A percentile compares a stretch with the other conserved stretches of the same genome.
These are phyloP conservation scores for Cyanistes caeruleus DNA, from an alignment of 2,113 vertebrate genomes.

Conservation along the genomic window DNA sequence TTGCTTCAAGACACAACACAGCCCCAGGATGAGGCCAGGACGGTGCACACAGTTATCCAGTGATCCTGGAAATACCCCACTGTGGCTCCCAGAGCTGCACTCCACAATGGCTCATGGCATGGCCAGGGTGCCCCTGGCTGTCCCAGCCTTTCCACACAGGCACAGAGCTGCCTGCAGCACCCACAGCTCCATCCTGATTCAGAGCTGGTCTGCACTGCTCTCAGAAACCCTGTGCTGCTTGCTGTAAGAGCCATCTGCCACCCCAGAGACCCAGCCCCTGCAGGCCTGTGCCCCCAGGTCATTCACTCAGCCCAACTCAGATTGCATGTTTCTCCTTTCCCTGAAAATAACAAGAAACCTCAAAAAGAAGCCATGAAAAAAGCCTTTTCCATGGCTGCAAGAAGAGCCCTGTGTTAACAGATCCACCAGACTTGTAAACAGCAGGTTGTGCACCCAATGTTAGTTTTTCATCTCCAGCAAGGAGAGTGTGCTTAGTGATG, in stretches of 20 bases:
- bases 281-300: neutral
- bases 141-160: neutral
- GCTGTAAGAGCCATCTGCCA: neutral
- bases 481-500: neutral
- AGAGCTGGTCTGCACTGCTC: neutral
- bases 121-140: neutral
- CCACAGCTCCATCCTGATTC: neutral
- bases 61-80: rapidly evolving
- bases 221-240: neutral
- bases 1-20: neutral
- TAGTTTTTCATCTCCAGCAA: slow-evolving; percentile 36
- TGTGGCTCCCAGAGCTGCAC: neutral
- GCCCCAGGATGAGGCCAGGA: neutral
- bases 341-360: neutral
- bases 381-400: neutral
- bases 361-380: neutral
- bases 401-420: neutral
- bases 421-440: neutral
- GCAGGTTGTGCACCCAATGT: neutral
- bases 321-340: neutral
- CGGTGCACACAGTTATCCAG: neutral
- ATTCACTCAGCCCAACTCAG: neutral
- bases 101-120: rapidly evolving
- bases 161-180: neutral
- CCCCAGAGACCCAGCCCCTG: neutral